phyloP scores from a whole-genome alignment of 2,888 invertebrate species.

The Lamellibrachia columna region DNA sequence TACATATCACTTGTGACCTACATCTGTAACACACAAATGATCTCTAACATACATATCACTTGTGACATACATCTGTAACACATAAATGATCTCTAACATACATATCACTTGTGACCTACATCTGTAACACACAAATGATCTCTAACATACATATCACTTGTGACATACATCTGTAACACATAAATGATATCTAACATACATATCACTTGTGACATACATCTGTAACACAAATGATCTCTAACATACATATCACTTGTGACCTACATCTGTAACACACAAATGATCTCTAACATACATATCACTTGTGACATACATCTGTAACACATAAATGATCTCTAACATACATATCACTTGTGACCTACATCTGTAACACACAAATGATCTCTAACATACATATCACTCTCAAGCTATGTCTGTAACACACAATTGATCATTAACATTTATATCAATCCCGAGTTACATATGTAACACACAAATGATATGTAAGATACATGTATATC shows the following conservation, averaged over 20 bases:
- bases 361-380: conserved; percentile 53
- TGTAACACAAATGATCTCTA: conserved; percentile 40
- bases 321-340: too few species aligned
- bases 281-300: background rate
- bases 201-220: conserved; percentile 46
- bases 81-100: conserved; percentile 20
- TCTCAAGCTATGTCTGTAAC: background rate
- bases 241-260: background rate
- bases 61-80: conserved; percentile 52
- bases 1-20: background rate
- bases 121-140: too few species aligned
- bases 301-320: background rate
- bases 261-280: too few species aligned
- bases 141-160: background rate
- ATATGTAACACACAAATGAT: too few species aligned
- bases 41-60: too few species aligned
- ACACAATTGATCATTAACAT: background rate
- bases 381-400: background rate
- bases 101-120: too few species aligned
- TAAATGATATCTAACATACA: too few species aligned
- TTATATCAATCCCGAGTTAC: background rate
- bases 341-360: too few species aligned
- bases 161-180: conserved; percentile 50
- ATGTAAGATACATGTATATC: too few species aligned
- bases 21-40: too few species aligned